phyloP scores from a whole-genome alignment of 2,113 vertebrate species.

The Cervus canadensis region DNA sequence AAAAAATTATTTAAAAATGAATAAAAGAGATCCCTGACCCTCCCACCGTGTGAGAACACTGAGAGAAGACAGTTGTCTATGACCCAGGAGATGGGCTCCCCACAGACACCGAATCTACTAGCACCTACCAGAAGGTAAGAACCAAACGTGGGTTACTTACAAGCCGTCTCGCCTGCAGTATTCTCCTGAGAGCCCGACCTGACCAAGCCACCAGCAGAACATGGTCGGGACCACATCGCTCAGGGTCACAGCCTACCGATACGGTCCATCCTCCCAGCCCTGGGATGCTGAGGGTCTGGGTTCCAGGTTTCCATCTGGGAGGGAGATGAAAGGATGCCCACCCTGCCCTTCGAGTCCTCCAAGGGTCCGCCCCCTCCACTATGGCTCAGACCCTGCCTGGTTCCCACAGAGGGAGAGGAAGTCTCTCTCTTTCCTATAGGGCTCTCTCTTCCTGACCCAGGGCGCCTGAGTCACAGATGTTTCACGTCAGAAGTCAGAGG shows the following conservation, averaged over 20 bases:
- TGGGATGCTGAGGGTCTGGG: background rate
- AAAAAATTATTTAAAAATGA: background rate
- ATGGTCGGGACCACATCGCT: background rate
- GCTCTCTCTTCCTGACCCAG: background rate
- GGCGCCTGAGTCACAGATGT: background rate
- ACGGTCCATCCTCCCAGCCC: background rate
- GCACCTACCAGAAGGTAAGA: background rate
- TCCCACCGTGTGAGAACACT: background rate
- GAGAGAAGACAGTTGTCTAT: background rate
- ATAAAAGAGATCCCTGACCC: background rate
- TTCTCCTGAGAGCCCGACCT: background rate
- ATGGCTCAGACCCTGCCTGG: background rate
- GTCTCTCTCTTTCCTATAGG: background rate
- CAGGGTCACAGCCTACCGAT: rapidly evolving
- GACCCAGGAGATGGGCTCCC: background rate
- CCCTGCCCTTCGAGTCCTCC: rapidly evolving
- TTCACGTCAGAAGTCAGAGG: background rate
- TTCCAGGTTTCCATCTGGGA: rapidly evolving
- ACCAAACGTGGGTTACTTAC: too few species aligned
- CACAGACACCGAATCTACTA: background rate
- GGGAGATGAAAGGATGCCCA: too few species aligned
- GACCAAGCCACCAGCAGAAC: background rate
- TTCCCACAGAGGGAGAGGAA: background rate
- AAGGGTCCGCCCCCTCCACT: rapidly evolving
- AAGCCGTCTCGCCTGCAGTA: background rate